Percentiles rank a stretch among this genome's conserved stretches.
Conservation (phyloP, 2,888 invertebrate genomes). For the Candidula unifasciata region DNA sequence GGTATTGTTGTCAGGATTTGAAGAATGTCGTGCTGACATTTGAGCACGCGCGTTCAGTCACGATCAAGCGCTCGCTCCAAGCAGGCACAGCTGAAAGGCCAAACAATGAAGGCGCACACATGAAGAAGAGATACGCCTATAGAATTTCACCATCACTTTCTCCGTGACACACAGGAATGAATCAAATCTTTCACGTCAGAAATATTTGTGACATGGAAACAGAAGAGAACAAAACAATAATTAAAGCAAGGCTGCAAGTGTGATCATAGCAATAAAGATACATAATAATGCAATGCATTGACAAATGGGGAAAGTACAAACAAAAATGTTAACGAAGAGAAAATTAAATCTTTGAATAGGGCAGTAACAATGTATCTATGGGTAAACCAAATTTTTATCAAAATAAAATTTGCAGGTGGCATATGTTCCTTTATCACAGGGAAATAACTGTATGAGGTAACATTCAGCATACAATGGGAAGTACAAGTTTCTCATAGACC, state of each 20-base stretch:
- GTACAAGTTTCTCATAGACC: too few relatives aligned
- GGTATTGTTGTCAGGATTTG: constrained; percentile 24
- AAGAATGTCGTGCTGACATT: constrained; percentile 35
- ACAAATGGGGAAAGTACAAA: too few relatives aligned
- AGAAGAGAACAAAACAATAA: neutral
- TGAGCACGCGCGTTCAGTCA: constrained; percentile 22
- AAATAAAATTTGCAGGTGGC: too few relatives aligned
- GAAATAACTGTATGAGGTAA: too few relatives aligned
- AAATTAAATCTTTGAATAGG: too few relatives aligned
- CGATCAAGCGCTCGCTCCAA: constrained; percentile 21
- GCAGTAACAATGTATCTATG: too few relatives aligned
- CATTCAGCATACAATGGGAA: too few relatives aligned
- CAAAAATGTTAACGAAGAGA: too few relatives aligned
- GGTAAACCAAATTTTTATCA: too few relatives aligned
- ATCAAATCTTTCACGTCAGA: neutral
- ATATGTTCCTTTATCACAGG: too few relatives aligned
- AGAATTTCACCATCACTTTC: constrained; percentile 22
- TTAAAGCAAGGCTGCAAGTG: neutral
- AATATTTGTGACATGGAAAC: neutral
- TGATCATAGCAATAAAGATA: too few relatives aligned
- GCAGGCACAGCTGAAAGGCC: constrained; percentile 5
- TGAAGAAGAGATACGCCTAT: constrained; percentile 11
- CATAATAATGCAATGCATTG: too few relatives aligned
- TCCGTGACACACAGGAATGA: constrained; percentile 16
- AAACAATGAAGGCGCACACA: constrained; percentile 30